Evolutionary conservation across 1,140 invertebrate species (phyloP).

Genomic region (Camponotus floridanus): DNA sequence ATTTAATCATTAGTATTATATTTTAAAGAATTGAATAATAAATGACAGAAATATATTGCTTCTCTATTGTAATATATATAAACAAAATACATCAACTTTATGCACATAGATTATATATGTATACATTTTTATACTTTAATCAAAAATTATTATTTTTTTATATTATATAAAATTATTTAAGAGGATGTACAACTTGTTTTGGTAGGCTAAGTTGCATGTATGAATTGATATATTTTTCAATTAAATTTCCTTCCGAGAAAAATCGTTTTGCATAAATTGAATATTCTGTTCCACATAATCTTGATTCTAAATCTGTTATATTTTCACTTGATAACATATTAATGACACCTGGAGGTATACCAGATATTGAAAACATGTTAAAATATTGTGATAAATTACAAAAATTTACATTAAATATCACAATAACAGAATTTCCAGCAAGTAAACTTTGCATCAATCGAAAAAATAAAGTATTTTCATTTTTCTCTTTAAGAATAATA

Average conservation of each 20-base stretch:
- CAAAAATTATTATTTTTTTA: not conserved
- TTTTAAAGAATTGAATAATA: not conserved
- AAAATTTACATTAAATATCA: not conserved
- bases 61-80: not conserved
- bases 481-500: not conserved
- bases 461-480: conserved; percentile 4
- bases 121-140: not conserved
- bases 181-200: not conserved
- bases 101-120: not conserved
- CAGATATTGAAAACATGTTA: not conserved
- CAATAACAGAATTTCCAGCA: conserved; percentile 20
- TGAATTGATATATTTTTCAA: not conserved
- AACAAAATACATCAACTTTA: not conserved
- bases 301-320: not conserved
- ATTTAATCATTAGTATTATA: not conserved
- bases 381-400: not conserved
- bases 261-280: not conserved
- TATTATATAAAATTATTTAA: not conserved
- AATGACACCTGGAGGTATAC: not conserved
- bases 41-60: not conserved
- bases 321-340: conserved; percentile 14
- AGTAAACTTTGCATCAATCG: conserved; percentile 18
- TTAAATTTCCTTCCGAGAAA: not conserved
- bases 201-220: not conserved
- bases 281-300: not conserved